Evolutionary conservation across 2,888 invertebrate genomes (phyloP).

Genomic region (Pemphredon lugubris): DNA sequence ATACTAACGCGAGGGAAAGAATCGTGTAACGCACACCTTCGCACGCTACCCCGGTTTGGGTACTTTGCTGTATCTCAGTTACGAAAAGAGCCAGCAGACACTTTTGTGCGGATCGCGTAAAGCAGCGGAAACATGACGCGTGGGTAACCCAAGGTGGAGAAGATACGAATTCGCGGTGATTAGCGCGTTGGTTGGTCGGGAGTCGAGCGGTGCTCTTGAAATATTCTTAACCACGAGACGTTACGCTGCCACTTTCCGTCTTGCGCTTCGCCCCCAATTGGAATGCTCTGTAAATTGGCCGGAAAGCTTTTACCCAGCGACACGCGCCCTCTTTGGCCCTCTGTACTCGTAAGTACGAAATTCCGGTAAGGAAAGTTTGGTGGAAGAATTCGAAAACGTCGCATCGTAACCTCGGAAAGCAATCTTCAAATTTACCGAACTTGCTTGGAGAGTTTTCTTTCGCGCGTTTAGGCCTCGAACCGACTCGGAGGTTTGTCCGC

Average conservation of each 20-base stretch:
- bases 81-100: conserved; percentile 60
- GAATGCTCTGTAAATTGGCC: no score
- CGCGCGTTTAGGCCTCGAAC: conserved; percentile 28
- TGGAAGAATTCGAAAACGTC: no score
- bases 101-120: conserved; percentile 60
- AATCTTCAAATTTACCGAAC: no score
- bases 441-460: no score
- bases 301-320: no score
- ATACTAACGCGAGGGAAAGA: conserved; percentile 23
- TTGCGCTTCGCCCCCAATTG: not conserved
- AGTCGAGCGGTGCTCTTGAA: conserved; percentile 5
- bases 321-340: no score
- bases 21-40: conserved; percentile 19
- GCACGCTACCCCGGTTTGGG: no score
- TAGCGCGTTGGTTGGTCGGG: conserved; percentile 15
- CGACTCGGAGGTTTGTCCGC: conserved; percentile 25
- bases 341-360: no score
- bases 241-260: not conserved
- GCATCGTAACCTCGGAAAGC: no score
- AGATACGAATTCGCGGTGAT: conserved; percentile 45
- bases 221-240: conserved; percentile 1
- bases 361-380: no score
- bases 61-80: conserved; percentile 44
- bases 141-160: conserved; percentile 7
- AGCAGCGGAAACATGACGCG: conserved; percentile 24